These are phyloP conservation scores for Bruchidius siliquastri DNA, from an alignment of 2,888 invertebrate species.

Conservation along the genomic window DNA sequence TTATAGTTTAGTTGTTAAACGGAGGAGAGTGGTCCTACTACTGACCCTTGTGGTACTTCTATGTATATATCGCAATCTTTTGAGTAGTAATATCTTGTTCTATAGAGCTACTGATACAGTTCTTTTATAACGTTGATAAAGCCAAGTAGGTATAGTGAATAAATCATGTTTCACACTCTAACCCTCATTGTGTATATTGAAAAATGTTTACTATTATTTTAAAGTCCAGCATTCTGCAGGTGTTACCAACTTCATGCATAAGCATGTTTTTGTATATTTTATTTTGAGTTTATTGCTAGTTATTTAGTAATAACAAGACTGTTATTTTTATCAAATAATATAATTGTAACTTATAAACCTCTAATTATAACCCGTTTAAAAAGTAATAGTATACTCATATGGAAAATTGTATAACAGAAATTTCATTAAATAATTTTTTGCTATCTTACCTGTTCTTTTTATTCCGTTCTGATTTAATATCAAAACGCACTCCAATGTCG, in stretches of 20 bases:
- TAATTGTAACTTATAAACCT: not conserved
- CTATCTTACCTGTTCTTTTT: not conserved
- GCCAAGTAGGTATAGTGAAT: not conserved
- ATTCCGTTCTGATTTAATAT: too few relatives aligned
- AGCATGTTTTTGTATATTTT: not conserved
- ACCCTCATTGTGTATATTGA: not conserved
- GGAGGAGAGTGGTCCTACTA: too few relatives aligned
- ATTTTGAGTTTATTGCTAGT: not conserved
- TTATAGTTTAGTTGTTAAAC: too few relatives aligned
- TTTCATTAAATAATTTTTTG: not conserved
- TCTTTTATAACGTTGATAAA: not conserved
- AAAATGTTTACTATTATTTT: not conserved
- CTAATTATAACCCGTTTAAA: not conserved
- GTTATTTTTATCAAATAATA: not conserved
- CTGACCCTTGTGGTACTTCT: not conserved
- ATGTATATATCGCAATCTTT: not conserved
- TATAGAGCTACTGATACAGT: not conserved
- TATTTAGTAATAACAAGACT: not conserved
- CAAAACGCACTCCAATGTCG: too few relatives aligned
- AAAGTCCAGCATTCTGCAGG: not conserved
- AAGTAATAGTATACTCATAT: not conserved
- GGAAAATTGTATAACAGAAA: not conserved
- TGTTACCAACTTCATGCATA: not conserved
- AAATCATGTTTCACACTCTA: not conserved
- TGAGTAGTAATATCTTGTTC: not conserved